Evolutionary conservation across 2,797 vertebrate species (phyloP).

Genomic region (Botia almorhae): DNA sequence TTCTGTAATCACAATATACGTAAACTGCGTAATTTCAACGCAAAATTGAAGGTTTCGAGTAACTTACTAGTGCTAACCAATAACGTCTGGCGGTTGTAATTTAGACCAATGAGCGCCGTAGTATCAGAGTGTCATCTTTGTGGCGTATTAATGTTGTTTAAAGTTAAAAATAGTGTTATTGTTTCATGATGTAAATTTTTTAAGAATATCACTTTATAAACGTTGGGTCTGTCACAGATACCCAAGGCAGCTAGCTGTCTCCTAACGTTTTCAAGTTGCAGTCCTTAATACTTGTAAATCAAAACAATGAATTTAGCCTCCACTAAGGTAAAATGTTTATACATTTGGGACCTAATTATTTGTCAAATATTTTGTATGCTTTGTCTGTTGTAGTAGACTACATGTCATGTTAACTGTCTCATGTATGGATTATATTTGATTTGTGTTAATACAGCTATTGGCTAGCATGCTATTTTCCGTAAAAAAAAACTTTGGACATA

Average conservation of each 20-base stretch:
- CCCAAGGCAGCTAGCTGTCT: neutral
- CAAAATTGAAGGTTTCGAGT: conserved; percentile 18
- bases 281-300: conserved; percentile 4
- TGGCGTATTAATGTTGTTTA: conserved; percentile 46
- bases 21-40: conserved; percentile 40
- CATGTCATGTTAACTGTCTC: neutral
- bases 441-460: neutral
- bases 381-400: neutral
- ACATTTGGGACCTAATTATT: neutral
- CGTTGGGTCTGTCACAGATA: neutral
- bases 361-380: neutral
- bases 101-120: conserved; percentile 50
- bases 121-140: conserved; percentile 28
- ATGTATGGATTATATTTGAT: neutral
- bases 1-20: neutral
- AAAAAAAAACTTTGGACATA: neutral
- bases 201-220: neutral
- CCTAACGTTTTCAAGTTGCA: conserved; percentile 15
- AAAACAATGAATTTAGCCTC: conserved; percentile 78
- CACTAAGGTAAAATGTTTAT: conserved; percentile 73
- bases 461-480: conserved; percentile 13
- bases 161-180: conserved; percentile 22
- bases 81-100: conserved; percentile 8
- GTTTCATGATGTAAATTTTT: conserved; percentile 19
- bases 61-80: conserved; percentile 32